phyloP scores from a whole-genome alignment of 2,888 invertebrate genomes.

The Lasioglossum oenotherae region DNA sequence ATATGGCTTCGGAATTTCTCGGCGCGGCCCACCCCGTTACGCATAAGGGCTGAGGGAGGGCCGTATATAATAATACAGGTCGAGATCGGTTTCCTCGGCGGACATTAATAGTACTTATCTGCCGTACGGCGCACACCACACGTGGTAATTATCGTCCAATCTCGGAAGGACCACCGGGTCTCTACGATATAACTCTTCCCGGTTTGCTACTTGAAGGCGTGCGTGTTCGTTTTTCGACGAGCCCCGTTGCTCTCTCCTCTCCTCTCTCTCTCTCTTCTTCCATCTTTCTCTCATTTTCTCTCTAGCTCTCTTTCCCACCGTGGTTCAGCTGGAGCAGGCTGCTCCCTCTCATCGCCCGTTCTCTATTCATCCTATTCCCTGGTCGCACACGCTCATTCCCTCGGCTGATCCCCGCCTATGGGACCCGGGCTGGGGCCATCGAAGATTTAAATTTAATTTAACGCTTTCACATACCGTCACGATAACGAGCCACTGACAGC shows the following conservation, averaged over 20 bases:
- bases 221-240: slow-evolving; percentile 57
- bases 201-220: slow-evolving; percentile 69
- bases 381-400: background rate
- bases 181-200: slow-evolving; percentile 72
- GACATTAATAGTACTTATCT: slow-evolving; percentile 74
- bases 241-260: slow-evolving; percentile 17
- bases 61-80: slow-evolving; percentile 70
- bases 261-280: background rate
- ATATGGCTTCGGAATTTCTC: background rate
- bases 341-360: background rate
- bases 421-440: slow-evolving; percentile 25
- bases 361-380: background rate
- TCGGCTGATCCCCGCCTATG: slow-evolving; percentile 17
- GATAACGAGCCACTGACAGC: slow-evolving; percentile 73
- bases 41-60: slow-evolving; percentile 18
- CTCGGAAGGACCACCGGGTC: slow-evolving; percentile 71
- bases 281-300: background rate
- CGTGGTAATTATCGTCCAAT: slow-evolving; percentile 74
- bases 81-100: slow-evolving; percentile 66
- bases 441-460: slow-evolving; percentile 72
- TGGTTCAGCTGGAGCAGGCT: background rate
- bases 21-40: slow-evolving; percentile 11
- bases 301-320: background rate
- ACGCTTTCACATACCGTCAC: slow-evolving; percentile 72
- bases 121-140: slow-evolving; percentile 65